These are phyloP conservation scores for Clavelina lepadiformis DNA, from an alignment of 23 tunicate species.

Conservation along the genomic window DNA sequence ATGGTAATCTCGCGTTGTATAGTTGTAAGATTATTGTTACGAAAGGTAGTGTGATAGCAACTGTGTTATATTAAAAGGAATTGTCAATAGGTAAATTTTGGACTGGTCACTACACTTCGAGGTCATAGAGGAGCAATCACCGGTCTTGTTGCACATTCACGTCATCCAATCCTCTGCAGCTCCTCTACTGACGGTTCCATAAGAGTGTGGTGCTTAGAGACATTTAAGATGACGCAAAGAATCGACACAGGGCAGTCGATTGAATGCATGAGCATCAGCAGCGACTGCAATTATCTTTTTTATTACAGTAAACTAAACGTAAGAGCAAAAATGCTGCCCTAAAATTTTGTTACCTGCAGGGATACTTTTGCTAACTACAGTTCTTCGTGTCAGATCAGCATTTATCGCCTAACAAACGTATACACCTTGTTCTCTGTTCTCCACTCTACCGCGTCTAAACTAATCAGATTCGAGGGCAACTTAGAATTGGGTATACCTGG, in stretches of 20 bases:
- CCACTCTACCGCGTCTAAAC: conserved; percentile 51
- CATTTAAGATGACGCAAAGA: conserved; percentile 53
- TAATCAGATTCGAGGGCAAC: conserved; percentile 44
- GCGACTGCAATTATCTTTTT: conserved; percentile 22
- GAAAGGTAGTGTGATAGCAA: neutral
- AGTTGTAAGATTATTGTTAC: neutral
- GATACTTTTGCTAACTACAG: no score
- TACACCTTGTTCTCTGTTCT: conserved; percentile 48
- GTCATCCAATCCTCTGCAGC: conserved; percentile 46
- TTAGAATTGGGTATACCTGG: conserved; percentile 15
- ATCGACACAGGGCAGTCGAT: conserved; percentile 41
- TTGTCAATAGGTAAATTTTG: conserved; percentile 53
- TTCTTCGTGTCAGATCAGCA: conserved; percentile 28
- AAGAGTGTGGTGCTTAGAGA: conserved; percentile 80
- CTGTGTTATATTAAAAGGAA: neutral
- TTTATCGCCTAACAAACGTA: conserved; percentile 45
- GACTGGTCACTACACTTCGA: conserved; percentile 25
- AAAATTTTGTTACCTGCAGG: no score
- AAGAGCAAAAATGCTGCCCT: neutral
- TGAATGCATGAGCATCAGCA: conserved; percentile 17
- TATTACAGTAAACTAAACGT: conserved; percentile 45
- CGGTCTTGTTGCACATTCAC: conserved; percentile 47
- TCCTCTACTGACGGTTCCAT: conserved; percentile 58
- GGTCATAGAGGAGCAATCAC: conserved; percentile 64
- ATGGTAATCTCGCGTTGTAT: no score